Conservation (phyloP, 2,113 vertebrate species). For the Isurus oxyrinchus region DNA sequence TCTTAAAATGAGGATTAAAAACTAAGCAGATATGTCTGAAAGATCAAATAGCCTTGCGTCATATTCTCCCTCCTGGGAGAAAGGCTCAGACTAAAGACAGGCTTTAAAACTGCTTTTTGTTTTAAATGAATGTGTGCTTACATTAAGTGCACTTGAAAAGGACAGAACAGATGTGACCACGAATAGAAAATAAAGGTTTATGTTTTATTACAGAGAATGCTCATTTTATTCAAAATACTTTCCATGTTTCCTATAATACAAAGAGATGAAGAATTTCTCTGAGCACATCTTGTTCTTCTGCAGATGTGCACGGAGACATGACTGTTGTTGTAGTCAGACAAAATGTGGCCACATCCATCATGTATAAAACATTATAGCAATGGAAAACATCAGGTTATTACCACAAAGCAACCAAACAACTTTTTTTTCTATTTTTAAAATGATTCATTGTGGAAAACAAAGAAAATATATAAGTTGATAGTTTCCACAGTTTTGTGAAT, state of each 20-base stretch:
- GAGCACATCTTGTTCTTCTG: background rate
- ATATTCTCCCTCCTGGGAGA: background rate
- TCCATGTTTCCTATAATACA: background rate
- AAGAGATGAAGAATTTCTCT: constrained; percentile 13
- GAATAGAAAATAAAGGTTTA: constrained; percentile 23
- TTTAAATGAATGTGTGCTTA: constrained; percentile 5
- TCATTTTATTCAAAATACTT: background rate
- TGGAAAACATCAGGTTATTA: background rate
- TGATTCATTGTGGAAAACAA: constrained; percentile 50
- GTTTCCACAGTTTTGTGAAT: constrained; percentile 52
- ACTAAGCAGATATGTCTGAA: background rate
- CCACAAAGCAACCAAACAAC: background rate
- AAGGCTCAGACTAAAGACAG: background rate
- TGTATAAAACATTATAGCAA: constrained; percentile 6
- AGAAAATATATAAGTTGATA: constrained; percentile 46
- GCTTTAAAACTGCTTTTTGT: background rate
- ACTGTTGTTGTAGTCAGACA: constrained; percentile 19
- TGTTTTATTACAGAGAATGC: background rate
- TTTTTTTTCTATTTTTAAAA: constrained; percentile 45
- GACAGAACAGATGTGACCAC: constrained; percentile 6
- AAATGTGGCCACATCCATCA: background rate
- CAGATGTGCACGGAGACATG: background rate
- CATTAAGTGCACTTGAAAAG: constrained; percentile 27
- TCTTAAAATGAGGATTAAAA: constrained; percentile 6
- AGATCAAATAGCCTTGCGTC: constrained; percentile 18